These are phyloP conservation scores for Drosophila diplacantha DNA, from an alignment of 2,888 invertebrate genomes.

Conservation along the genomic window DNA sequence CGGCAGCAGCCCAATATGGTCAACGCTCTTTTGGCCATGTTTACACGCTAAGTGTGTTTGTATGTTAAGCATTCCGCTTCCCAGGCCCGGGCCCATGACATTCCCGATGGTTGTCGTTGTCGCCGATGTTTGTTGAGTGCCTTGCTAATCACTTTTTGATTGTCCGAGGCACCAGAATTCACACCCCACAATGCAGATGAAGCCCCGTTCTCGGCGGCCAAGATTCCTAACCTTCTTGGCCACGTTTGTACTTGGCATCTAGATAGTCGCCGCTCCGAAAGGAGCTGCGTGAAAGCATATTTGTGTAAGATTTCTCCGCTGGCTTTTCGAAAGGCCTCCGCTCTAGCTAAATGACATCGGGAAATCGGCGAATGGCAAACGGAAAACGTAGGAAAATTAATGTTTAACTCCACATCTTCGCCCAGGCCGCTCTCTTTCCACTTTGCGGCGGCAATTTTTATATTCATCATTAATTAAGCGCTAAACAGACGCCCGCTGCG, in stretches of 20 bases:
- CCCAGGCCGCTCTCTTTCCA: conserved; percentile 4
- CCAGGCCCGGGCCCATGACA: conserved; percentile 34
- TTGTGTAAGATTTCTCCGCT: conserved; percentile 58
- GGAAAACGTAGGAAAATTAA: conserved; percentile 12
- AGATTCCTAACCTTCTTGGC: conserved; percentile 18
- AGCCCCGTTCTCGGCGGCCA: neutral
- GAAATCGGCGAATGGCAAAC: conserved; percentile 32
- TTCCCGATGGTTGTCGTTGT: conserved; percentile 27
- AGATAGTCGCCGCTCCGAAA: conserved; percentile 36
- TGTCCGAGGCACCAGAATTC: conserved; percentile 49
- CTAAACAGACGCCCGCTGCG: conserved; percentile 70
- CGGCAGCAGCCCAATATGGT: conserved; percentile 60
- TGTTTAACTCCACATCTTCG: conserved; percentile 2
- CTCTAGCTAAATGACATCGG: conserved; percentile 15
- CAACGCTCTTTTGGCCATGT: conserved; percentile 72
- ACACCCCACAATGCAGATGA: conserved; percentile 35
- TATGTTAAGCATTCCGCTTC: conserved; percentile 61
- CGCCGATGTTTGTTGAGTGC: conserved; percentile 40
- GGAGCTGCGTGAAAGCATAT: conserved; percentile 72
- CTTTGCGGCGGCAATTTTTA: conserved; percentile 65
- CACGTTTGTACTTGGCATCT: conserved; percentile 20
- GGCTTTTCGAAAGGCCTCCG: conserved; percentile 46
- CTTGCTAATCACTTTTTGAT: conserved; percentile 72
- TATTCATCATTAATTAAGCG: conserved; percentile 74
- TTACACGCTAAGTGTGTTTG: conserved; percentile 72